These are phyloP conservation scores for Jacana jacana DNA, from an alignment of 2,113 vertebrate genomes.

Conservation along the genomic window DNA sequence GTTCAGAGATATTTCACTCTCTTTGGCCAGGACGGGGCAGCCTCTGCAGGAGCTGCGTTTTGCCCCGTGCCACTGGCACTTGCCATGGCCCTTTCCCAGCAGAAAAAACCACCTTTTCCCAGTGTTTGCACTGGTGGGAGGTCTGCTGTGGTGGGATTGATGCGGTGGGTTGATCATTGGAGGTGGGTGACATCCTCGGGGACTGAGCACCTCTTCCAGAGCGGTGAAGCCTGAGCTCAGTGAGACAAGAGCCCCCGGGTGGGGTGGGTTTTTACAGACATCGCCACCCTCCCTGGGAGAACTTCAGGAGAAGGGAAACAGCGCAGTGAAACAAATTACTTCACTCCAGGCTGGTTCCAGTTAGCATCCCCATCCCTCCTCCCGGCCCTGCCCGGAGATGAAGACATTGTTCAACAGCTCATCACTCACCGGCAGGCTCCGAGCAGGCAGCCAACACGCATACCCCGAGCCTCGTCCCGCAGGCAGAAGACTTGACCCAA, in stretches of 20 bases:
- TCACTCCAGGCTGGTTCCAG: constrained; percentile 61
- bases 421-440: constrained; percentile 47
- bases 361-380: constrained; percentile 43
- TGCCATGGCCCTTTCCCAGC: neutral
- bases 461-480: neutral
- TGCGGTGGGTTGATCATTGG: neutral
- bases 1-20: neutral
- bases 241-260: rapidly evolving
- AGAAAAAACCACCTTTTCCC: neutral
- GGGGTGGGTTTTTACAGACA: neutral
- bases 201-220: neutral
- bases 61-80: rapidly evolving
- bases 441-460: neutral
- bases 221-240: neutral
- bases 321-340: neutral
- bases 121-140: neutral
- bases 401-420: constrained; percentile 61
- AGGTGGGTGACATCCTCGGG: rapidly evolving
- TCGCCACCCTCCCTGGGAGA: neutral
- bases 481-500: constrained; percentile 29
- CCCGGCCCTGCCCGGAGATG: constrained; percentile 50
- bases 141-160: neutral
- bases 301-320: neutral
- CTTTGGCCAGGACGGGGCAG: neutral
- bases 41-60: rapidly evolving